Base-by-base conservation (phyloP, 2,888 invertebrate species). In the Pandemis corylana region DNA sequence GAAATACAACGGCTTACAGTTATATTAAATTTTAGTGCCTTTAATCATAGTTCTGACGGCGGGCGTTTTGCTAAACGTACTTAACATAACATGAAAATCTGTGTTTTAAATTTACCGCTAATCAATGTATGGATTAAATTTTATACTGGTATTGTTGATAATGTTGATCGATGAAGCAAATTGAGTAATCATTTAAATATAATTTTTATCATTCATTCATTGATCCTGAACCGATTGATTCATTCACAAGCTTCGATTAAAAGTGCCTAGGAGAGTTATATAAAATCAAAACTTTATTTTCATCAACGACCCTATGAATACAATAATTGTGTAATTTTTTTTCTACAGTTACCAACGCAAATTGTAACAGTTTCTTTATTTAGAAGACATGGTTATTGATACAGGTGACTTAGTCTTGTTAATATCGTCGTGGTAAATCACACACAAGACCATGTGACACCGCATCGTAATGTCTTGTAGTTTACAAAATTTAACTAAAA, bases 321-420 rank as follows among this genome's bases (percentile, higher is more conserved):
- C 51, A 51, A n/a, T n/a, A 51, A 51, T n/a, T 51, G 12, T 51
- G 12, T 51, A 51, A 51, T 51, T n/a, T 13, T 72, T 36, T 64
- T 65, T 28, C 51, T 53, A 36, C 15, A 59, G 42, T 36, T 65
- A 13, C 49, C 41, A 46, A 28, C 44, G 42, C 41, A 7, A 61
- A 61, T 51, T 49, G 53, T 13, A 36, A 2, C n/a, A 49, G 41
- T 59, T 56, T 63, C 56, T 68, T 49, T 2, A 28, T 61, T 56
- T 10, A 64, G 63, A 12, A 64, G 49, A 53, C 7, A 28, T 42
- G 12, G 7, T 61, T 74, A 69, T 74, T 74, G 64, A 74, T 74
- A 65, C 69, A 69, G 65, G 42, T 74, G 74, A 44, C 13, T 20
- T 28, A 36, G 28, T 9, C 59, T 49, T 73, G 68, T 20, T 41